Conservation (phyloP, 2,888 invertebrate species). For the Synergus gifuensis region DNA sequence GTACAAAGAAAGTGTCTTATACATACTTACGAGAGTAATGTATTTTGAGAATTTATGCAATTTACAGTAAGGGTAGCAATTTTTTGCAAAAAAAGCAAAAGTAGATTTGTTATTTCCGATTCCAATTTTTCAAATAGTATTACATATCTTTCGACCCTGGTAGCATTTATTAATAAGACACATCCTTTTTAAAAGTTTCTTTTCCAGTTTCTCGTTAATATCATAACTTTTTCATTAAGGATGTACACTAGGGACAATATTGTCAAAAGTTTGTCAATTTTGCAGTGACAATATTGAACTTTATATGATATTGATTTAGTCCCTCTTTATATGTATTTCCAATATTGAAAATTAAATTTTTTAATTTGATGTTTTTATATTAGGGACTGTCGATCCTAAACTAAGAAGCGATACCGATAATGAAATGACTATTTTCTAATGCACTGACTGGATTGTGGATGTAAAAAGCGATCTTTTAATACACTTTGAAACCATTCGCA, state of each 20-base stretch:
- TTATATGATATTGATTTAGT: background rate
- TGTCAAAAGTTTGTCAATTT: too few relatives aligned
- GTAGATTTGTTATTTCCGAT: slow-evolving; percentile 3
- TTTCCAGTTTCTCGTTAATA: background rate
- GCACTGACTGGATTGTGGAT: slow-evolving; percentile 20
- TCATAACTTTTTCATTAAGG: background rate
- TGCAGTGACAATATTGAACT: too few relatives aligned
- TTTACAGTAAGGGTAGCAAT: slow-evolving; percentile 6
- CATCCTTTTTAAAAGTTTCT: background rate
- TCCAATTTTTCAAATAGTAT: slow-evolving; percentile 16
- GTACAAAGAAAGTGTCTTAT: slow-evolving; percentile 23
- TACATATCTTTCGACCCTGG: slow-evolving; percentile 28
- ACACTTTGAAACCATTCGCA: slow-evolving; percentile 42
- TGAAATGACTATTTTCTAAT: slow-evolving; percentile 41
- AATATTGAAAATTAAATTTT: background rate
- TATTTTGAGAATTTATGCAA: slow-evolving; percentile 7
- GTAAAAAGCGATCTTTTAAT: slow-evolving; percentile 41
- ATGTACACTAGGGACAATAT: too few relatives aligned
- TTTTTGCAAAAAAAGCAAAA: slow-evolving; percentile 3
- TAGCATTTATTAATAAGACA: slow-evolving; percentile 27
- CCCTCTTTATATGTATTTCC: background rate
- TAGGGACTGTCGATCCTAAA: background rate
- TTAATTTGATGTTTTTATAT: background rate
- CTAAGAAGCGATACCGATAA: slow-evolving; percentile 36
- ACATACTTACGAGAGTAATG: background rate